phyloP scores from a whole-genome alignment of 2,888 invertebrate genomes.

The Dysmachus trigonus region DNA sequence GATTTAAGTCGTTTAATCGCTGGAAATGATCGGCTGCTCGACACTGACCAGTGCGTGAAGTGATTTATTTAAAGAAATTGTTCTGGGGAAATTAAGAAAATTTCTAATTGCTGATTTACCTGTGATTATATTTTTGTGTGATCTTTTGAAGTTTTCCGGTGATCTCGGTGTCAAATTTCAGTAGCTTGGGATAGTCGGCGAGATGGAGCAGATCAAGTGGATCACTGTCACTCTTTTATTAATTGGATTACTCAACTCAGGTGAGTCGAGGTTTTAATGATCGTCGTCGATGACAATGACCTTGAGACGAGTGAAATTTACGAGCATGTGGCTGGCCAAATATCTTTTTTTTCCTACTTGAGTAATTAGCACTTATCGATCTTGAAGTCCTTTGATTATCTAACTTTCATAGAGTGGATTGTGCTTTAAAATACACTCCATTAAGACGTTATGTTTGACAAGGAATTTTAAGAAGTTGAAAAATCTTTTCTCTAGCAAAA shows the following conservation, averaged over 20 bases:
- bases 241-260: constrained; percentile 32
- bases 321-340: not conserved
- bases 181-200: not conserved
- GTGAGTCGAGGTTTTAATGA: not conserved
- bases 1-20: not conserved
- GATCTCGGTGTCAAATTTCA: not conserved
- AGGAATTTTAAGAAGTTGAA: not conserved
- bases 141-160: not conserved
- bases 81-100: not conserved
- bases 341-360: not conserved
- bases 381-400: not conserved
- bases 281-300: not conserved
- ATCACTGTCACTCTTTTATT: not conserved
- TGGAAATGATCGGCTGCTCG: not conserved
- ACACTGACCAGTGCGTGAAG: not conserved
- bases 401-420: too few relatives aligned
- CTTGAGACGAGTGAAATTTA: not conserved
- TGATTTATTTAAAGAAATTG: constrained; percentile 10
- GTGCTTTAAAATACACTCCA: too few relatives aligned
- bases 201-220: constrained; percentile 11
- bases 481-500: not conserved
- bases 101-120: not conserved
- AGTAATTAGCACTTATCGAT: not conserved
- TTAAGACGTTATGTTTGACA: too few relatives aligned
- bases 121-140: not conserved